phyloP scores from a whole-genome alignment of 2,113 vertebrate genomes.

The Osmerus mordax region DNA sequence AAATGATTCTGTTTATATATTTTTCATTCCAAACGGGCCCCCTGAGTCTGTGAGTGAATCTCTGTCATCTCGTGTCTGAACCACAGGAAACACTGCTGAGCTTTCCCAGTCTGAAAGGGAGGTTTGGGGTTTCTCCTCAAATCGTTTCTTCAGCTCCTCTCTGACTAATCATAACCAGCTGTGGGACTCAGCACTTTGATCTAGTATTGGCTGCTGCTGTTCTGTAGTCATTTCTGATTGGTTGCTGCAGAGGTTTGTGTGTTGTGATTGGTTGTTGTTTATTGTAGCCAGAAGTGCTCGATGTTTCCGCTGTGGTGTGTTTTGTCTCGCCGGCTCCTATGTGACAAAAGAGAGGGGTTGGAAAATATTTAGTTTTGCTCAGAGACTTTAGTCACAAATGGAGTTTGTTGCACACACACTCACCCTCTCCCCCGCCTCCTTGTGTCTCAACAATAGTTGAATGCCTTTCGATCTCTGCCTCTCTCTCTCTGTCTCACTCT shows the following conservation, averaged over 20 bases:
- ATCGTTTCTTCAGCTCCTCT: constrained; percentile 43
- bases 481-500: background rate
- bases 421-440: background rate
- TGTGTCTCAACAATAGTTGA: background rate
- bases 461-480: background rate
- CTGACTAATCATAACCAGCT: constrained; percentile 62
- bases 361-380: constrained; percentile 15
- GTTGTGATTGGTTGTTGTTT: constrained; percentile 52
- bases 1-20: background rate
- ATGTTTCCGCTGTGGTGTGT: background rate
- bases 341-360: constrained; percentile 21
- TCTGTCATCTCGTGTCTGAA: background rate
- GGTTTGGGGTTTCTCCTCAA: background rate
- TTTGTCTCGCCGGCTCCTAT: constrained; percentile 5
- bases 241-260: constrained; percentile 16
- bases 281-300: constrained; percentile 9
- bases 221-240: constrained; percentile 46
- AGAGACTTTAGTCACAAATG: no score
- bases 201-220: constrained; percentile 32
- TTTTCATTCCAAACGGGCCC: background rate
- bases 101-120: background rate
- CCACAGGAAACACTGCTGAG: background rate
- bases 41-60: background rate
- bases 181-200: constrained; percentile 50
- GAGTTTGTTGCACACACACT: background rate